Conservation (phyloP, 2,113 vertebrate genomes). For the Emydura subglobosa region DNA sequence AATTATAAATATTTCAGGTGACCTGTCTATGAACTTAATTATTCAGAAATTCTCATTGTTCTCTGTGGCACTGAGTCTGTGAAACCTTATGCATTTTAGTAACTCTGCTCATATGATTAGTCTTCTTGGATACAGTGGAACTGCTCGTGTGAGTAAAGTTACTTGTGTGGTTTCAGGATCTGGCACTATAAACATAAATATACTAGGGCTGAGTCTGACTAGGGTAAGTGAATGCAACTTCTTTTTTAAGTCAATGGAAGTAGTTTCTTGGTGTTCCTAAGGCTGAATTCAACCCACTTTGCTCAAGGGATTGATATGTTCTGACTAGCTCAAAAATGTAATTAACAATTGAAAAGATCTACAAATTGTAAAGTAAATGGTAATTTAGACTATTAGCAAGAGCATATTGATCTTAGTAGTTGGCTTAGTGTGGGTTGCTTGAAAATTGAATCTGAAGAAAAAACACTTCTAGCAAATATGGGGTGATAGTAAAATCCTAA, state of each 20-base stretch:
- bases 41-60: not conserved
- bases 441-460: not conserved
- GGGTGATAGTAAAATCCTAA: not conserved
- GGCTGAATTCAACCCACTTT: not conserved
- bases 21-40: not conserved
- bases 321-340: not conserved
- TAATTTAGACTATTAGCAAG: not conserved
- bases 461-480: not conserved
- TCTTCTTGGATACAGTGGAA: not conserved
- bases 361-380: not conserved
- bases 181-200: not conserved
- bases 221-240: not conserved
- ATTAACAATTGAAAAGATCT: not conserved
- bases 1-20: no score
- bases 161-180: not conserved
- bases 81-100: not conserved
- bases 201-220: not conserved
- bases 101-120: not conserved
- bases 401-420: not conserved
- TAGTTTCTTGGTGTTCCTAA: not conserved
- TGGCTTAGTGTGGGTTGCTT: not conserved
- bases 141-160: not conserved
- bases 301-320: not conserved
- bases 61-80: not conserved
- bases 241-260: not conserved